A percentile compares a stretch with the other conserved stretches of the same genome.
Conservation (phyloP, 2,888 invertebrate genomes). For the Beris morrisii region DNA sequence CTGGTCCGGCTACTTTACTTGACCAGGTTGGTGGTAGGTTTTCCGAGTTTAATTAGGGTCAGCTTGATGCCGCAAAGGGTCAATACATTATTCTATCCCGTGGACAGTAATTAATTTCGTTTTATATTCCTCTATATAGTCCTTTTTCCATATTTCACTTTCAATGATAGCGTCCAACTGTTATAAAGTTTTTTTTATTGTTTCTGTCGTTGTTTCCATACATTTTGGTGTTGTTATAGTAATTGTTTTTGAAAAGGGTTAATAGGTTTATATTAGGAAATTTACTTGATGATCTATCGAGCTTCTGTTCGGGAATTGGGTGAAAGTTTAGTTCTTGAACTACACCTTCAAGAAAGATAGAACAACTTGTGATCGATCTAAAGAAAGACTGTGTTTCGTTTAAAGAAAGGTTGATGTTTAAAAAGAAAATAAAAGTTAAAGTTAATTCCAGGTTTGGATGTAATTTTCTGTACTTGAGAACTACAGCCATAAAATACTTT, state of each 20-base stretch:
- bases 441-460: too few species aligned
- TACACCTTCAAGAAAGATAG: too few species aligned
- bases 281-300: too few species aligned
- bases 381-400: too few species aligned
- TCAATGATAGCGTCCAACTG: constrained; percentile 22
- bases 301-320: too few species aligned
- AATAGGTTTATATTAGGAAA: too few species aligned
- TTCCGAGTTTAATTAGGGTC: constrained; percentile 38
- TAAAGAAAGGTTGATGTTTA: too few species aligned
- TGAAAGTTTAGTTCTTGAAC: too few species aligned
- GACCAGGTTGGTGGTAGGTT: constrained; percentile 11
- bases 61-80: constrained; percentile 35
- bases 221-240: neutral
- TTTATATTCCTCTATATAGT: constrained; percentile 9
- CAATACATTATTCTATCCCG: constrained; percentile 36
- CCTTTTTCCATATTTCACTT: constrained; percentile 2
- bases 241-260: constrained; percentile 10
- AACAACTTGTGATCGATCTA: too few species aligned
- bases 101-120: constrained; percentile 35
- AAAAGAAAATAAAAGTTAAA: too few species aligned
- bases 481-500: too few species aligned
- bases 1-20: constrained; percentile 1
- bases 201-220: neutral
- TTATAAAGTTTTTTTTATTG: constrained; percentile 19
- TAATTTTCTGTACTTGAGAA: too few species aligned